A percentile compares a stretch with the other conserved stretches of the same genome.
Conservation (phyloP, 2,888 invertebrate genomes). For the Epinotia bilunana region DNA sequence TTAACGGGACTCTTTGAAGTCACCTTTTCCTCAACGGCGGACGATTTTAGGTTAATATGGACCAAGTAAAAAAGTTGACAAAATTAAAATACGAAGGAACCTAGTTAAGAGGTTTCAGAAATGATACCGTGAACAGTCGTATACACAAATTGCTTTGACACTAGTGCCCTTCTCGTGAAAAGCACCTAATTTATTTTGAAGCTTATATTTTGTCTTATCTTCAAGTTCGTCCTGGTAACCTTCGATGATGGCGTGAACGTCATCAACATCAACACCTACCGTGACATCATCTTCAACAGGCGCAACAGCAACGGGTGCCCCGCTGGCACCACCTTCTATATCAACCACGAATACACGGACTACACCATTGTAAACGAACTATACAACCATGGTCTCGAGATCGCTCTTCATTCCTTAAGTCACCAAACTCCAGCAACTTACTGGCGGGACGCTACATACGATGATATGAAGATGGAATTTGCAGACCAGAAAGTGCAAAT, state of each 20-base stretch:
- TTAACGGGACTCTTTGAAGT: too few relatives aligned
- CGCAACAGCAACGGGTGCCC: conserved; percentile 87
- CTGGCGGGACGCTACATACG: conserved; percentile 84
- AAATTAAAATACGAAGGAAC: too few relatives aligned
- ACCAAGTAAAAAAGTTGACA: too few relatives aligned
- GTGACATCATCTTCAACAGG: conserved; percentile 77
- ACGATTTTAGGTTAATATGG: too few relatives aligned
- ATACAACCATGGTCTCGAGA: conserved; percentile 85
- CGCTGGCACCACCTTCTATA: conserved; percentile 87
- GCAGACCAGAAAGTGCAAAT: conserved; percentile 83
- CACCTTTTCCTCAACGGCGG: too few relatives aligned
- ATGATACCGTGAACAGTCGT: too few relatives aligned
- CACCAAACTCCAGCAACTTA: conserved; percentile 82
- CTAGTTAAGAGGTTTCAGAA: too few relatives aligned
- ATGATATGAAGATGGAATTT: conserved; percentile 83
- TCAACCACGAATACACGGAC: conserved; percentile 90
- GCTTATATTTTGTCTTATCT: background rate
- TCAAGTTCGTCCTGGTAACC: conserved; percentile 86
- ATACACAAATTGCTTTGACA: too few relatives aligned
- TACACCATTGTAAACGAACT: conserved; percentile 86
- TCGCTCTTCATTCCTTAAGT: conserved; percentile 88
- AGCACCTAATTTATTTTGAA: too few relatives aligned
- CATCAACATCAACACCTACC: conserved; percentile 82
- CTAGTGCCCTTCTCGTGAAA: too few relatives aligned
- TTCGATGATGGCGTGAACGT: conserved; percentile 87